These are phyloP conservation scores for Hymenochirus boettgeri DNA, from an alignment of 2,113 vertebrate species.

Conservation along the genomic window DNA sequence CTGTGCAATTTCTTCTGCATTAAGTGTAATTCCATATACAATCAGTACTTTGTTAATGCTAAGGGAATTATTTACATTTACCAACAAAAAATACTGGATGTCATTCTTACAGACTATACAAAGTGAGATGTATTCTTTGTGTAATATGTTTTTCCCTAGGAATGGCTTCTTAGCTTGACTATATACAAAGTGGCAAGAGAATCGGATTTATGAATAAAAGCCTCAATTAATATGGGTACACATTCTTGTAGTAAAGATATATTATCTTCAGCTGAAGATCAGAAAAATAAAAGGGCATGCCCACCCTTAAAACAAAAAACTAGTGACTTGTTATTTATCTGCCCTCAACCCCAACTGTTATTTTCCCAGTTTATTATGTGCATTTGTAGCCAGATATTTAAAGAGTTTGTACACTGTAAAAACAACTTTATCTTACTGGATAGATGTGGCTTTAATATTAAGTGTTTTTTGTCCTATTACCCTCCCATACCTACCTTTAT, in stretches of 20 bases:
- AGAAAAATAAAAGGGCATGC: not conserved
- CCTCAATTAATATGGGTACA: constrained; percentile 9
- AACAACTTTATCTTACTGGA: no score
- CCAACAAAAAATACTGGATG: not conserved
- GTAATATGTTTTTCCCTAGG: not conserved
- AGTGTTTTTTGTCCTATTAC: no score
- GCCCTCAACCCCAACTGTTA: no score
- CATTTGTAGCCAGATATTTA: no score
- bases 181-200: constrained; percentile 1
- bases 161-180: constrained; percentile 1
- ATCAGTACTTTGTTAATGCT: not conserved
- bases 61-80: not conserved
- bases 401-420: no score
- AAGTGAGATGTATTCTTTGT: not conserved
- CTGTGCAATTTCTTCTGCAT: not conserved
- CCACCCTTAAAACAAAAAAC: no score
- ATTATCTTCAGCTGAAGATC: not conserved
- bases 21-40: not conserved
- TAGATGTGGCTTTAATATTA: no score
- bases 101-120: not conserved
- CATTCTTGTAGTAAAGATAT: not conserved
- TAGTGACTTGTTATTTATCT: no score
- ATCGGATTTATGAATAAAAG: not conserved
- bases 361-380: no score
- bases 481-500: no score